These are phyloP conservation scores for Mus pahari DNA, from an alignment of 2,113 vertebrate genomes.

Conservation along the genomic window DNA sequence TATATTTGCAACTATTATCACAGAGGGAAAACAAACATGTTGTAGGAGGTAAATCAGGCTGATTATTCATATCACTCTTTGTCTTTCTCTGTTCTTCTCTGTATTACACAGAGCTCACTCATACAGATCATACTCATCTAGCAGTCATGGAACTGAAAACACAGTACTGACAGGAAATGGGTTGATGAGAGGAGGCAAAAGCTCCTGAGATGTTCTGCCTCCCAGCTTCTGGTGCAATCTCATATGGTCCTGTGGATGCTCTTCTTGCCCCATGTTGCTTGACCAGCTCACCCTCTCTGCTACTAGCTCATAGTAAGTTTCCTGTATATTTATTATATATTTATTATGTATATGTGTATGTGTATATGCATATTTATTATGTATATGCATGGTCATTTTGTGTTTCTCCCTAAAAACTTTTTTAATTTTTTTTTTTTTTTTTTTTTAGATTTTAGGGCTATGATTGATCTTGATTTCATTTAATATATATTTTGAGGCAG, in stretches of 20 bases:
- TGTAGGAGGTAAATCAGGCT: neutral
- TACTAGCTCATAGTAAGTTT: neutral
- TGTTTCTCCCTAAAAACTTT: neutral
- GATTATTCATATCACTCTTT: neutral
- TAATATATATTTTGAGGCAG: neutral
- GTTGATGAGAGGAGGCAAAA: neutral
- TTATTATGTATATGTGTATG: too few relatives aligned
- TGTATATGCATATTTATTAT: too few relatives aligned
- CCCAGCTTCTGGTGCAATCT: neutral
- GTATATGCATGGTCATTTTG: neutral
- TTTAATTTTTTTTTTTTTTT: neutral
- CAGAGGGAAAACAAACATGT: neutral
- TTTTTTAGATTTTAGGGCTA: neutral
- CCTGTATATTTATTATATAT: neutral
- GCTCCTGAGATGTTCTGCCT: neutral
- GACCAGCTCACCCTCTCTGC: neutral
- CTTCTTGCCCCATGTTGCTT: too few relatives aligned
- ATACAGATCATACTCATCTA: neutral
- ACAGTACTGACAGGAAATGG: accelerated
- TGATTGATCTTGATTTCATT: neutral
- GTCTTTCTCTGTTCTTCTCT: neutral
- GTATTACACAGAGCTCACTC: neutral
- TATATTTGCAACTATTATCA: neutral
- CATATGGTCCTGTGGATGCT: accelerated
- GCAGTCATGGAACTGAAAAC: neutral